Percentiles rank a stretch among this genome's conserved stretches.
Evolutionary conservation across 2,888 invertebrate species (phyloP).

Genomic region (Parnassius glacialis): DNA sequence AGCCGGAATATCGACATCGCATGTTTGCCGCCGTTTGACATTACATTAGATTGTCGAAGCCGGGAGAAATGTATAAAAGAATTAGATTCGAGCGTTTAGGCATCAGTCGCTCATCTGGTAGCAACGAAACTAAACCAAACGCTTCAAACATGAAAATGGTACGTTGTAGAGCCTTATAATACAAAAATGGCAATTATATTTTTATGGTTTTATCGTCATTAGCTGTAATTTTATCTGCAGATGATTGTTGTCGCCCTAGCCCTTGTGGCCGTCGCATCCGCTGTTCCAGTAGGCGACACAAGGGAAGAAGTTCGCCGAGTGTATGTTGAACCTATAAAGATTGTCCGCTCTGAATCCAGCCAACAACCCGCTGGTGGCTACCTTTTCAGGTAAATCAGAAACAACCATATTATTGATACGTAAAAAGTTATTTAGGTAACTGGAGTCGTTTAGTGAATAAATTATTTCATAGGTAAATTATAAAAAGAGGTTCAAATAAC

Average conservation of each 20-base stretch:
- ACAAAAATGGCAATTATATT: conserved; percentile 3
- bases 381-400: conserved; percentile 42
- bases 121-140: conserved; percentile 52
- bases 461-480: no score
- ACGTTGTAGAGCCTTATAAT: conserved; percentile 36
- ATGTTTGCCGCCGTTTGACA: conserved; percentile 61
- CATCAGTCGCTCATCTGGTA: conserved; percentile 68
- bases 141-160: conserved; percentile 70
- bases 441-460: no score
- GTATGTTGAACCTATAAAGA: conserved; percentile 37
- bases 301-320: conserved; percentile 38
- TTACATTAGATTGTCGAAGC: conserved; percentile 56
- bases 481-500: no score
- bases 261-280: conserved; percentile 53
- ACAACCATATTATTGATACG: no score
- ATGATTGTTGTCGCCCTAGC: conserved; percentile 54
- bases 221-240: conserved; percentile 33
- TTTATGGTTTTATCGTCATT: not conserved
- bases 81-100: conserved; percentile 46
- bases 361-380: conserved; percentile 55
- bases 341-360: conserved; percentile 48
- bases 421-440: no score
- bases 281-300: conserved; percentile 44
- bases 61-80: conserved; percentile 73
- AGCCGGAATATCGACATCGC: conserved; percentile 61